Evolutionary conservation across 2,797 vertebrate species (phyloP).

Genomic region (Valencia hispanica): DNA sequence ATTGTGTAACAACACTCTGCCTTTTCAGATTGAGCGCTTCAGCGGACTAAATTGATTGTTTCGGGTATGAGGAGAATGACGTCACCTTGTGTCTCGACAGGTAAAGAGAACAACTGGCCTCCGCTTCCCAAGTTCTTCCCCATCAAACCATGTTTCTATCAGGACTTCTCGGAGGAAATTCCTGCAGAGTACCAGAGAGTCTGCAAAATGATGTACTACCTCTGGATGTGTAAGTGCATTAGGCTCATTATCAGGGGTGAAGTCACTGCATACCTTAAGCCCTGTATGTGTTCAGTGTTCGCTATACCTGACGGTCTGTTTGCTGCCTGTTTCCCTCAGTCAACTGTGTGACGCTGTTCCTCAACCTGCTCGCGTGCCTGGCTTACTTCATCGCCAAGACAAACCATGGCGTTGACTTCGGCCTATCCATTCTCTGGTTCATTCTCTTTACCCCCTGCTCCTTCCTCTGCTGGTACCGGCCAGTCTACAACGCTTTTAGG

Average conservation of each 20-base stretch:
- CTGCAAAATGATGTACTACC: slow-evolving; percentile 97
- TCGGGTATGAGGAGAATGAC: not conserved
- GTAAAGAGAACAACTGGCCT: slow-evolving; percentile 94
- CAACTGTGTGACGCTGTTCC: slow-evolving; percentile 89
- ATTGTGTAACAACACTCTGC: no score
- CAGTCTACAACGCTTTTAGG: slow-evolving; percentile 97
- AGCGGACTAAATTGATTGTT: not conserved
- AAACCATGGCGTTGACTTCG: slow-evolving; percentile 85
- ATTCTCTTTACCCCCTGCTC: slow-evolving; percentile 94
- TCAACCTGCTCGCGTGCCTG: slow-evolving; percentile 94
- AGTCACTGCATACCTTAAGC: no score
- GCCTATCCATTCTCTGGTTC: slow-evolving; percentile 94
- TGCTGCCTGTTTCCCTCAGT: slow-evolving; percentile 75
- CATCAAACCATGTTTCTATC: slow-evolving; percentile 95
- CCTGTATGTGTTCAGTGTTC: not conserved
- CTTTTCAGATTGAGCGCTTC: not conserved
- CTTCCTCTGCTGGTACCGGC: slow-evolving; percentile 97
- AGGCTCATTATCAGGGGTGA: not conserved
- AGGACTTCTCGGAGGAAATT: slow-evolving; percentile 95
- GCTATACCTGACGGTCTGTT: not conserved
- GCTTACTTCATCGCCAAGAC: slow-evolving; percentile 80
- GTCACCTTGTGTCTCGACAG: slow-evolving; percentile 66
- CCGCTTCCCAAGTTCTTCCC: slow-evolving; percentile 91
- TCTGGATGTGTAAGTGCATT: slow-evolving; percentile 94
- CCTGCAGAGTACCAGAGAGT: slow-evolving; percentile 88